These are phyloP conservation scores for Karalla daura DNA, from an alignment of 2,797 vertebrate genomes.

Conservation along the genomic window DNA sequence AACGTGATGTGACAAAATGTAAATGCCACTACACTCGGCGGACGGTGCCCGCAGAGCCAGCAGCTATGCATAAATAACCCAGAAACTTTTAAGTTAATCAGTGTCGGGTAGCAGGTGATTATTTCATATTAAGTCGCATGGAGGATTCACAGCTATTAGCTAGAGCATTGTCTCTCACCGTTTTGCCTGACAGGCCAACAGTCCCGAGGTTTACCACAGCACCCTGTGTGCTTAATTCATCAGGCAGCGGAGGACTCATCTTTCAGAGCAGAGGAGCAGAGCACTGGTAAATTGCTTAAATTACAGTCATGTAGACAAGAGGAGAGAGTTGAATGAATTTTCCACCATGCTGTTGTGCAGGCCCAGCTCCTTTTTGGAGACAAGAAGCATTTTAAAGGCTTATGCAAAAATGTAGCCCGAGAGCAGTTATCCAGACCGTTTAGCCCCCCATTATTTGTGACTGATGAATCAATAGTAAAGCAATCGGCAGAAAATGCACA, in stretches of 20 bases:
- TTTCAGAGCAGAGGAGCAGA: conserved; percentile 23
- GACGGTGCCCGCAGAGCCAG: background rate
- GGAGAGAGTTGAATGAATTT: background rate
- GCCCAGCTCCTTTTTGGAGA: conserved; percentile 1
- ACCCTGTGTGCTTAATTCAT: conserved; percentile 7
- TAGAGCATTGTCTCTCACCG: background rate
- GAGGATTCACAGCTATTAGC: conserved; percentile 13
- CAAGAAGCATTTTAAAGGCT: background rate
- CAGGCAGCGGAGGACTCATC: conserved; percentile 21
- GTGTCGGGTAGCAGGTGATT: conserved; percentile 19
- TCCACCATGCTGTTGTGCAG: background rate
- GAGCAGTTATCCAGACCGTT: background rate
- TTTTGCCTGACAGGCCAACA: conserved; percentile 30
- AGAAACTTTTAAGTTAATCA: conserved; percentile 2
- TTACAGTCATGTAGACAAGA: conserved; percentile 11
- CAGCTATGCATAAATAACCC: background rate
- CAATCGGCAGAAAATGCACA: conserved; percentile 40
- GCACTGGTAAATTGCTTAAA: conserved; percentile 19
- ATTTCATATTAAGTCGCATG: conserved; percentile 11
- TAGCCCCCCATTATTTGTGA: background rate
- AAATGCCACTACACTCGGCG: conserved; percentile 6
- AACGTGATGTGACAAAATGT: background rate
- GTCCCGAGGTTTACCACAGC: conserved; percentile 7
- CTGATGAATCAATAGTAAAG: conserved; percentile 33
- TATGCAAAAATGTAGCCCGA: background rate